Conservation (phyloP, 2,113 vertebrate genomes). For the Podarcis cretensis region DNA sequence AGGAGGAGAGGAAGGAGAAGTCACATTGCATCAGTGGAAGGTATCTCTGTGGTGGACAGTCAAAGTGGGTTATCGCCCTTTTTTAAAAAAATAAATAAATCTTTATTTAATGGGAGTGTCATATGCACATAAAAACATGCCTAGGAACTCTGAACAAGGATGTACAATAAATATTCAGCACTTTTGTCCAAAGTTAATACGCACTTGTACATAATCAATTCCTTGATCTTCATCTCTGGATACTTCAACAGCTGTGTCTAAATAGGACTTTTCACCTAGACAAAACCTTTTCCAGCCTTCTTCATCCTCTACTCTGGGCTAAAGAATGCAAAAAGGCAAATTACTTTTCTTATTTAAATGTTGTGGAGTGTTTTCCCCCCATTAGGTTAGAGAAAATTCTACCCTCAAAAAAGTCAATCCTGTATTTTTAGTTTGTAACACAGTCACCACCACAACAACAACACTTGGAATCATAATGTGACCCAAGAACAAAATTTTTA, state of each 20-base stretch:
- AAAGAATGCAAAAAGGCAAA: conserved; percentile 43
- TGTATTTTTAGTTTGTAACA: not conserved
- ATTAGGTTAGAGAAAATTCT: too few relatives aligned
- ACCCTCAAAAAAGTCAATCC: not conserved
- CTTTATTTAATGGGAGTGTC: not conserved
- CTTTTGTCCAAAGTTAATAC: conserved; percentile 4
- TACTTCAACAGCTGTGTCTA: conserved; percentile 61
- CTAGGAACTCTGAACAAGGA: not conserved
- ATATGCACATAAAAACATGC: not conserved
- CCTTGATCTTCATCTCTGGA: conserved; percentile 74
- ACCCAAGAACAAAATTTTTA: not conserved
- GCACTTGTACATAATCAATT: conserved; percentile 91
- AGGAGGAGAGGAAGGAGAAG: too few relatives aligned
- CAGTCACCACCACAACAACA: not conserved
- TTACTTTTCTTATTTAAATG: conserved; percentile 3
- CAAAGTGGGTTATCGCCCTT: not conserved
- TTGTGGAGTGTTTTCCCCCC: not conserved
- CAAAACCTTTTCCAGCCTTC: conserved; percentile 97
- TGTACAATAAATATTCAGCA: not conserved
- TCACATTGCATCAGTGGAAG: too few relatives aligned
- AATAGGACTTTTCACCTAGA: conserved; percentile 86
- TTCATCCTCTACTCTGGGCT: conserved; percentile 90
- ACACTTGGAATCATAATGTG: not conserved
- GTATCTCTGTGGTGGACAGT: too few relatives aligned
- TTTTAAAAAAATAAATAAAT: not conserved